A percentile compares a stretch with the other conserved stretches of the same genome.
Evolutionary conservation across 2,797 vertebrate species (phyloP).

Genomic region (Phrynocephalus forsythii): DNA sequence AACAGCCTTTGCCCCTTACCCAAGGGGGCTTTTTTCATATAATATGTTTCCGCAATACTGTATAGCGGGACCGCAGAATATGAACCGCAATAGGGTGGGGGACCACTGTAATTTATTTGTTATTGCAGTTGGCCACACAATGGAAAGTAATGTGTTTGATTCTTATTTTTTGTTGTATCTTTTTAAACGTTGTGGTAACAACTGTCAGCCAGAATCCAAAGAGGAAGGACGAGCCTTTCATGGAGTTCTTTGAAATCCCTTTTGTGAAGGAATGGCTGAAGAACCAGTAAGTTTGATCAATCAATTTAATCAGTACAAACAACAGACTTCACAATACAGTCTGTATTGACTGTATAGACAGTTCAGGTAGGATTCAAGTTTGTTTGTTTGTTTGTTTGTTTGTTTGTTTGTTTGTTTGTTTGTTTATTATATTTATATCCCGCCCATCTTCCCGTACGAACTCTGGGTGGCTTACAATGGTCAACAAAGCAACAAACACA

Average conservation of each 20-base stretch:
- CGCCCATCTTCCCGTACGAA: no score
- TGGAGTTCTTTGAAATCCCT: constrained; percentile 85
- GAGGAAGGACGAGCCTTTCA: constrained; percentile 76
- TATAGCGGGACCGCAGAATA: no score
- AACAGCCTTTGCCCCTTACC: no score
- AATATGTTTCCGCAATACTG: no score
- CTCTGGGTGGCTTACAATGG: no score
- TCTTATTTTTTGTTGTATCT: constrained; percentile 37
- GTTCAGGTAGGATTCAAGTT: background rate
- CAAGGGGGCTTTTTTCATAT: no score
- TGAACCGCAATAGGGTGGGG: no score
- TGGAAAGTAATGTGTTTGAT: constrained; percentile 55
- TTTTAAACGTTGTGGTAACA: constrained; percentile 16
- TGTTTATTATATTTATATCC: no score
- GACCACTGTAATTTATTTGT: constrained; percentile 8
- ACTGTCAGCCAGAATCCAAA: constrained; percentile 83
- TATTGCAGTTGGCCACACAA: constrained; percentile 46
- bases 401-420: no score
- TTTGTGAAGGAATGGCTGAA: constrained; percentile 88
- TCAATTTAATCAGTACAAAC: background rate
- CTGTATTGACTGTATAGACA: no score
- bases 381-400: no score
- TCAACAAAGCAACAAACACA: no score
- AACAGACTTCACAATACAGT: background rate
- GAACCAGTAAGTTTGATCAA: constrained; percentile 83